These are phyloP conservation scores for Resseliella maxima DNA, from an alignment of 2,888 invertebrate species.

Conservation along the genomic window DNA sequence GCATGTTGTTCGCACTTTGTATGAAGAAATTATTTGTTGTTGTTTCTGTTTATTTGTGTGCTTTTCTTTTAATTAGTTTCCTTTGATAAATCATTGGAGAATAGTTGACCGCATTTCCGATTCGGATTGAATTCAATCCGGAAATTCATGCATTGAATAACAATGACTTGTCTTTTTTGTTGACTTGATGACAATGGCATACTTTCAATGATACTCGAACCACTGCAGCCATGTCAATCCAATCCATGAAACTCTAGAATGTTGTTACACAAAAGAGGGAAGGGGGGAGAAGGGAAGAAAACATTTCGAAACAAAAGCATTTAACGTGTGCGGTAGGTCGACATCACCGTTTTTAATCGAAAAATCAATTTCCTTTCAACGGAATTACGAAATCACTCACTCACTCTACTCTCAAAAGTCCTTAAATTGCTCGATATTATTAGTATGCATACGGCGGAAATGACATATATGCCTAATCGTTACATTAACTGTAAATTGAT, in stretches of 20 bases:
- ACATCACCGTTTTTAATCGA: neutral
- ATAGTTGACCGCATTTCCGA: constrained; percentile 44
- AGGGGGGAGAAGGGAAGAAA: neutral
- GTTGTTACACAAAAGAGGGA: neutral
- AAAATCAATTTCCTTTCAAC: constrained; percentile 45
- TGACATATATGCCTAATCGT: neutral
- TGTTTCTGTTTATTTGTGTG: neutral
- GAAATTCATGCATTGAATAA: neutral
- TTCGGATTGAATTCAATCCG: neutral
- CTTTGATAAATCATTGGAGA: neutral
- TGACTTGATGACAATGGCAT: neutral
- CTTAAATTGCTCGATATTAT: too few relatives aligned
- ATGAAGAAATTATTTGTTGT: neutral
- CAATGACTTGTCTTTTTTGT: neutral
- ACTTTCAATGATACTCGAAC: neutral
- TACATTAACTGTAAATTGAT: neutral
- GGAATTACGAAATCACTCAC: neutral
- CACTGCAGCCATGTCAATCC: neutral
- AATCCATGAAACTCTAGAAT: neutral
- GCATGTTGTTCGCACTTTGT: neutral
- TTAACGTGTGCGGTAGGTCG: constrained; percentile 3
- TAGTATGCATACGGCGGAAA: too few relatives aligned
- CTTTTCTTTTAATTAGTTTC: constrained; percentile 19
- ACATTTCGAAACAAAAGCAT: neutral
- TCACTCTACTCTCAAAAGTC: neutral